A percentile compares a stretch with the other conserved stretches of the same genome.
These are phyloP conservation scores for Poeciliopsis turrubarensis DNA, from an alignment of 2,113 vertebrate species.

Conservation along the genomic window DNA sequence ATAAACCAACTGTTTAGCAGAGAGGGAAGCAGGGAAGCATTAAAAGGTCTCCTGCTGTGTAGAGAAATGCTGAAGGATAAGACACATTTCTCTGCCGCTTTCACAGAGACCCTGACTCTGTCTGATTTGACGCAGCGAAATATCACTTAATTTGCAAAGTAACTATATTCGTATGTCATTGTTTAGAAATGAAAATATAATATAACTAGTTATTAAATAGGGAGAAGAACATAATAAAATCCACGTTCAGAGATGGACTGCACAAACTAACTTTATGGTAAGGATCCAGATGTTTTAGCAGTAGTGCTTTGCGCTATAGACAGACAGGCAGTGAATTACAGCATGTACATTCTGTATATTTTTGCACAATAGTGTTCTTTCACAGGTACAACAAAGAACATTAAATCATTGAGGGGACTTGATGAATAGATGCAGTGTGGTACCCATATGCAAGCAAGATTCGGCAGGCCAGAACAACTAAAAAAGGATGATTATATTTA, in stretches of 20 bases:
- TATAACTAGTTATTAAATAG: background rate
- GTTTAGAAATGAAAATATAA: background rate
- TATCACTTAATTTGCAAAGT: background rate
- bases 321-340: too few species aligned
- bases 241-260: background rate
- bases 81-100: background rate
- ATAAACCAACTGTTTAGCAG: background rate
- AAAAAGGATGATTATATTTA: background rate
- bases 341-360: too few species aligned
- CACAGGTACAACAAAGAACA: too few species aligned
- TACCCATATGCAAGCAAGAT: background rate
- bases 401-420: too few species aligned
- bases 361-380: too few species aligned
- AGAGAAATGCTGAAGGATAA: constrained; percentile 15
- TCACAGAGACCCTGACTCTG: background rate
- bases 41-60: constrained; percentile 6
- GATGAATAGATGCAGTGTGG: too few species aligned
- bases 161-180: background rate
- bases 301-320: background rate
- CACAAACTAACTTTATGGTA: background rate
- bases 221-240: background rate
- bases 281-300: too few species aligned
- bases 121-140: background rate
- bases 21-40: too few species aligned
- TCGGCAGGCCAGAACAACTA: background rate